Base-by-base conservation (phyloP, 1,140 invertebrate genomes). In the Listronotus oregonensis region DNA sequence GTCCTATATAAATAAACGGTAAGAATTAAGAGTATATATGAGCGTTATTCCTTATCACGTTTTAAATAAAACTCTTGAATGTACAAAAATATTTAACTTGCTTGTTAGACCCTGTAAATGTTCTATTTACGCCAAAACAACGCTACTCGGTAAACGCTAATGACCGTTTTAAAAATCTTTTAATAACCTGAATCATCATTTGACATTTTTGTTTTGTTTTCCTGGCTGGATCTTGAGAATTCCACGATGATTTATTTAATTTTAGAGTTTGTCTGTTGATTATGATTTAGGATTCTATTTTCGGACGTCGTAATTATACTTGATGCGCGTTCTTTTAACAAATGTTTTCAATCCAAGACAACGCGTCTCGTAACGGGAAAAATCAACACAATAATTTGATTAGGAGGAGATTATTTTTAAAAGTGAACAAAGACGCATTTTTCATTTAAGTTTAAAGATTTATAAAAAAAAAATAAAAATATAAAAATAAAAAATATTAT, bases 221-320 rank as follows among this genome's bases (percentile, higher is more conserved):
- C 52, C 59, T 63, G 65, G 65, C 65, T 56, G 50, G 49, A 63
- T 67, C 58, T 67, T 52, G 43, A 67, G 59, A 67, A 63, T 67
- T 60, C 44, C 57, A 49, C 37, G 61, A 68, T 68, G 61, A 68
- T 68, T 68, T 68, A 68, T 68, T 68, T 68, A 68, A 68, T 68
- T 68, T 68, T 68, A 64, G 61, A 57, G 61, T 55, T 18, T 12
- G 46, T 42, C 60, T 64, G 58, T 67, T 57, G 60, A 68, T 66
- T 68, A 66, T 68, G 67, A 65, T 65, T 68, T 64, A 54, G 63
- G 32, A 50, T 55, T 65, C 67, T 68, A 68, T 68, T 68, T 68
- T 44, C 8, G 44, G 62, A 27, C 40, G 21, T 15, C 31, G 67
- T 68, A 68, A 68, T 68, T 68, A 68, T 44, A 58, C 21, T 58